A percentile compares a stretch with the other conserved stretches of the same genome.
phyloP scores from a whole-genome alignment of 1,140 invertebrate species.

The Reticulitermes speratus region DNA sequence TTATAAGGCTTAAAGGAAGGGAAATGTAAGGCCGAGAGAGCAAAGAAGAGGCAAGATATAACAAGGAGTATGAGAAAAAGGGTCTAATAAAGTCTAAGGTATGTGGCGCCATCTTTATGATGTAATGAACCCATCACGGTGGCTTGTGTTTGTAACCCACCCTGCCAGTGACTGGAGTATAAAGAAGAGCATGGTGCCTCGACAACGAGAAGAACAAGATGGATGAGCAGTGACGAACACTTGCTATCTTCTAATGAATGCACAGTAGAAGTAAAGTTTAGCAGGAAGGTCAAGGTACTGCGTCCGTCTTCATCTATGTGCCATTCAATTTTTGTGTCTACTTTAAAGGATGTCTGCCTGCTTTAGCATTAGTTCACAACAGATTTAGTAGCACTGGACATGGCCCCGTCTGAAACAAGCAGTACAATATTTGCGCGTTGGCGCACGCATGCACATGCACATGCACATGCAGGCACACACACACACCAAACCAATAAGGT shows the following conservation, averaged over 20 bases:
- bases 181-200: not conserved
- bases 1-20: not conserved
- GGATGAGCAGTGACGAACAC: not conserved
- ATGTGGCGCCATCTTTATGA: conserved; percentile 13
- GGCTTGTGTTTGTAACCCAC: not conserved
- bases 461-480: no score
- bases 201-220: not conserved
- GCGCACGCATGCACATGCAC: no score
- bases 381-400: no score
- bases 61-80: not conserved
- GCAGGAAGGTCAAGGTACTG: not conserved
- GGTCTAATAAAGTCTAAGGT: not conserved
- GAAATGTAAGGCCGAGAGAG: not conserved
- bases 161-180: not conserved
- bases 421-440: no score
- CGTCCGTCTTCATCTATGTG: not conserved
- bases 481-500: no score
- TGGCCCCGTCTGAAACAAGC: no score
- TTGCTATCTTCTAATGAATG: not conserved
- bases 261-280: not conserved
- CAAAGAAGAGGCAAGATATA: not conserved
- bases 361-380: no score
- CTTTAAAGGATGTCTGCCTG: not conserved
- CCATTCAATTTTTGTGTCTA: not conserved
- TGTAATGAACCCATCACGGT: not conserved